Evolutionary conservation across 1,140 invertebrate genomes (phyloP).

Genomic region (Zaprionus davidi): DNA sequence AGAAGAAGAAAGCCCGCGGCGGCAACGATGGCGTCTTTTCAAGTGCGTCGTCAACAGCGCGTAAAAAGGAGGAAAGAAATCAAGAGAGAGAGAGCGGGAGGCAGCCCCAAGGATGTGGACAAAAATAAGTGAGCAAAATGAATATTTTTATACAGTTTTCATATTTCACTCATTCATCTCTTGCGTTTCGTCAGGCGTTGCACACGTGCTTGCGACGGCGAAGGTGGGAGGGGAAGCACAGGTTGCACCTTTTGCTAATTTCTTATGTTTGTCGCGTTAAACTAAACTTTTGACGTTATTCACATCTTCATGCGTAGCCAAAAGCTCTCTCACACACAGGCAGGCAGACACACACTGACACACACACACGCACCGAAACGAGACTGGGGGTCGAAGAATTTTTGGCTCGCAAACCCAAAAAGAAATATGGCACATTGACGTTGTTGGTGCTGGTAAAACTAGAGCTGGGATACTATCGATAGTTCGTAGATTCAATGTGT

Average conservation of each 20-base stretch:
- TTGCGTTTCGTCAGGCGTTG: conserved; percentile 35
- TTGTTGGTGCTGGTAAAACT: conserved; percentile 44
- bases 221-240: not conserved
- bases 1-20: conserved; percentile 44
- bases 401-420: conserved; percentile 65
- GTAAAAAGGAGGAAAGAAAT: conserved; percentile 6
- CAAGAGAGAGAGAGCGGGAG: not conserved
- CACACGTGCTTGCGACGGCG: conserved; percentile 60
- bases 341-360: conserved; percentile 11
- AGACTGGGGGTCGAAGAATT: conserved; percentile 53
- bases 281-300: conserved; percentile 65
- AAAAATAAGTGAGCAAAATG: conserved; percentile 18
- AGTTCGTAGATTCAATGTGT: too few species aligned
- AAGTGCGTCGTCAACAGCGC: conserved; percentile 30
- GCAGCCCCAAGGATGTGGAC: conserved; percentile 29
- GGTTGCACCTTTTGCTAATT: conserved; percentile 59
- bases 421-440: conserved; percentile 72
- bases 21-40: conserved; percentile 32
- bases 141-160: conserved; percentile 15
- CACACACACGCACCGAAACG: conserved; percentile 17
- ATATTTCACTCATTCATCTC: conserved; percentile 28
- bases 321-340: conserved; percentile 47
- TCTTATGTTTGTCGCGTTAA: conserved; percentile 54
- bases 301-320: conserved; percentile 60
- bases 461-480: conserved; percentile 4